These are phyloP conservation scores for Anabas testudineus DNA, from an alignment of 2,797 vertebrate genomes.

Conservation along the genomic window DNA sequence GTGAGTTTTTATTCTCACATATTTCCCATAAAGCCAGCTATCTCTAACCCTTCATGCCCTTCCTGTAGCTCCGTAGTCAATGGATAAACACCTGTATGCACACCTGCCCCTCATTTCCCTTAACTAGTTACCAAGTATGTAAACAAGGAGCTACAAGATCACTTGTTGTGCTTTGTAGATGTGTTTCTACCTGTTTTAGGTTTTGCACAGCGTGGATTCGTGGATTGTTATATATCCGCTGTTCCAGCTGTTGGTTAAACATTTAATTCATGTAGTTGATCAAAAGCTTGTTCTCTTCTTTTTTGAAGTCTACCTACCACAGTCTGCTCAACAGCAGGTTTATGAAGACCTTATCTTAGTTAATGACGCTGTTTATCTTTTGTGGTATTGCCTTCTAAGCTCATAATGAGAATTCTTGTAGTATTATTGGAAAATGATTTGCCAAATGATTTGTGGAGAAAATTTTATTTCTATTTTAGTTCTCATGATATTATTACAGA, in stretches of 20 bases:
- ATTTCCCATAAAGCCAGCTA: neutral
- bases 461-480: too few species aligned
- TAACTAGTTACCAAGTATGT: slow-evolving; percentile 12
- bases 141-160: neutral
- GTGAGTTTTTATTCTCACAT: neutral
- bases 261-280: neutral
- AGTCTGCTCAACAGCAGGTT: neutral
- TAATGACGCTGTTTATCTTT: slow-evolving; percentile 19
- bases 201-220: too few species aligned
- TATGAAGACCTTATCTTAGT: slow-evolving; percentile 20
- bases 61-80: neutral
- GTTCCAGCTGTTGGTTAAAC: neutral
- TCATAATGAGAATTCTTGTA: neutral
- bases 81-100: neutral
- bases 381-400: neutral
- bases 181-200: neutral
- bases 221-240: too few species aligned
- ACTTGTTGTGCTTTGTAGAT: neutral
- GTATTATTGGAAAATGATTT: neutral
- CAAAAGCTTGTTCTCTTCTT: neutral
- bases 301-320: too few species aligned
- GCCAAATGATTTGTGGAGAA: neutral
- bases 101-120: slow-evolving; percentile 13
- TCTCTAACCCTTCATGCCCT: neutral
- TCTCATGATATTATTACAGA: too few species aligned